These are phyloP conservation scores for Craniophora ligustri DNA, from an alignment of 2,888 invertebrate genomes.

Conservation along the genomic window DNA sequence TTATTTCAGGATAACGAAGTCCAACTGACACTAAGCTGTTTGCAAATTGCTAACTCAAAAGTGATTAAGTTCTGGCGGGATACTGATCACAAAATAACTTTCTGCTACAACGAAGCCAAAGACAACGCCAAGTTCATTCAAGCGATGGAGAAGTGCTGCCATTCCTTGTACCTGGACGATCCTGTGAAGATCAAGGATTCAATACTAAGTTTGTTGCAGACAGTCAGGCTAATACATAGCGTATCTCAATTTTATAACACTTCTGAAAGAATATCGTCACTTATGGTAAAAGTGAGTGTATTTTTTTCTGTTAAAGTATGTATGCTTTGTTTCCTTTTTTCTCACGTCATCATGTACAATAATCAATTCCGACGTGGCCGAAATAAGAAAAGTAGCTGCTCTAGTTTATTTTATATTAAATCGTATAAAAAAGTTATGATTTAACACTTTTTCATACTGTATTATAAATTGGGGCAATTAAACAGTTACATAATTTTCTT, in stretches of 20 bases:
- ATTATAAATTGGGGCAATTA: too few species aligned
- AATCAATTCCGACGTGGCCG: too few species aligned
- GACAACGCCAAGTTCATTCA: constrained; percentile 98
- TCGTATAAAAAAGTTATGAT: too few species aligned
- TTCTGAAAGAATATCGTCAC: constrained; percentile 97
- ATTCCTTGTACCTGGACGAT: constrained; percentile 96
- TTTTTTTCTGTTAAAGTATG: too few species aligned
- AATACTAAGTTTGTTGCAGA: constrained; percentile 95
- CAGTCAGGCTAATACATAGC: constrained; percentile 97
- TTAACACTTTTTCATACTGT: too few species aligned
- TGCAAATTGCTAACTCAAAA: constrained; percentile 93
- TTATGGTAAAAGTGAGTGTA: constrained; percentile 95
- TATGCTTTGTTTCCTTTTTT: too few species aligned
- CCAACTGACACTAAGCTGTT: constrained; percentile 92
- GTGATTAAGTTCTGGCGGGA: constrained; percentile 94
- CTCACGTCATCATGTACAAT: too few species aligned
- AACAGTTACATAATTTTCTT: too few species aligned
- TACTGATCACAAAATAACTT: constrained; percentile 96
- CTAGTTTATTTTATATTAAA: too few species aligned
- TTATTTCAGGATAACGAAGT: constrained; percentile 91
- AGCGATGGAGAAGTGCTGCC: constrained; percentile 97
- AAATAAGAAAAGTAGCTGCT: too few species aligned
- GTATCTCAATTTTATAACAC: constrained; percentile 99
- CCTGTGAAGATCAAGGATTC: constrained; percentile 98
- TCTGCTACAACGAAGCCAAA: constrained; percentile 98